Conservation (phyloP, 1,140 invertebrate genomes). For the Holcopasites calliopsidis region DNA sequence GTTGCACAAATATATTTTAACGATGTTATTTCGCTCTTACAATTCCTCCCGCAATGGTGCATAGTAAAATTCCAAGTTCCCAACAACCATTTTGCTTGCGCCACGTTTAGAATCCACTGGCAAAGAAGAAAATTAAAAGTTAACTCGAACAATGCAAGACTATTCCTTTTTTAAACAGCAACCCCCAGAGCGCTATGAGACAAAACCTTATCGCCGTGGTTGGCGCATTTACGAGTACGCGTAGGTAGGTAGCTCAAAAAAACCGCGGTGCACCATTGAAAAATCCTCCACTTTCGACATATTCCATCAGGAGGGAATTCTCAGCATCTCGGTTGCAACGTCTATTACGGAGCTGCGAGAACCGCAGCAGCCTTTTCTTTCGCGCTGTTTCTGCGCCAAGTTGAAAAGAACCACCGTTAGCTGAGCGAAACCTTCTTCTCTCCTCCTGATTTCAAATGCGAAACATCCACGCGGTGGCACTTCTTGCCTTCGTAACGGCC, state of each 20-base stretch:
- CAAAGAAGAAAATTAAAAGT: background rate
- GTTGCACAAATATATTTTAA: no score
- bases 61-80: no score
- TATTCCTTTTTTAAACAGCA: background rate
- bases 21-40: no score
- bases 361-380: background rate
- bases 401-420: conserved; percentile 33
- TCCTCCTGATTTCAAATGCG: conserved; percentile 46
- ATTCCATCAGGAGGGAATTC: background rate
- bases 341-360: conserved; percentile 5
- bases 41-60: no score
- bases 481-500: conserved; percentile 32
- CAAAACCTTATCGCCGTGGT: background rate
- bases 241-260: background rate
- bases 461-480: conserved; percentile 17
- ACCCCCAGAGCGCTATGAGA: no score
- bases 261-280: background rate
- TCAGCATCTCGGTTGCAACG: background rate
- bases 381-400: conserved; percentile 4
- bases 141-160: background rate
- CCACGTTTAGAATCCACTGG: no score
- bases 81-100: no score
- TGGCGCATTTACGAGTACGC: background rate
- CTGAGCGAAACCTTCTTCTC: conserved; percentile 8
- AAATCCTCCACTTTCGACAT: conserved; percentile 18